A percentile compares a stretch with the other conserved stretches of the same genome.
phyloP scores from a whole-genome alignment of 1,140 invertebrate genomes.

The Epicauta chinensis region DNA sequence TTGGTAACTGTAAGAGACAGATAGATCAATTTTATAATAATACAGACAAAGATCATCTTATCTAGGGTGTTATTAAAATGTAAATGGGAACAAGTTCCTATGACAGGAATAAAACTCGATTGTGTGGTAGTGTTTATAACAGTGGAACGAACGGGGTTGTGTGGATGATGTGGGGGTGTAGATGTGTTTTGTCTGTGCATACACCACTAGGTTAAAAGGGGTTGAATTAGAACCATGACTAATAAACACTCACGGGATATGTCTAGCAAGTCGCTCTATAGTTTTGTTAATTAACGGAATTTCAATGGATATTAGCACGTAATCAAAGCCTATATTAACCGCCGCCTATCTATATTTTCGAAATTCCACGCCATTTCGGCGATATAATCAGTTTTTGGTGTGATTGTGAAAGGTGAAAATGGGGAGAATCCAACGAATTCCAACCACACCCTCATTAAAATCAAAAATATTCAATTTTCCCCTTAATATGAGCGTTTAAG shows the following conservation, averaged over 20 bases:
- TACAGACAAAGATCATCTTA: conserved; percentile 14
- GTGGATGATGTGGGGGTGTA: conserved; percentile 5
- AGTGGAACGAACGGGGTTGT: background rate
- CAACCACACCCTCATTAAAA: no score
- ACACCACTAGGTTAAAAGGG: no score
- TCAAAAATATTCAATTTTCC: no score
- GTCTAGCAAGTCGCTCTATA: conserved; percentile 1
- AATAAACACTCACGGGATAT: conserved; percentile 15
- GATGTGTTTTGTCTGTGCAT: no score
- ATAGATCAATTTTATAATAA: conserved; percentile 8
- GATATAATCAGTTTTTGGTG: no score
- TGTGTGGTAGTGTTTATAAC: conserved; percentile 17
- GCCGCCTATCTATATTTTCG: no score
- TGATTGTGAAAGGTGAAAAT: no score
- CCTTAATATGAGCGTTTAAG: no score
- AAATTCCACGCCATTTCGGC: no score
- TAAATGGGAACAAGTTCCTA: conserved; percentile 42
- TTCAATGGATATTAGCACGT: no score
- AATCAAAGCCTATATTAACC: no score
- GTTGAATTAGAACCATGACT: background rate
- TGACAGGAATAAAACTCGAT: conserved; percentile 30
- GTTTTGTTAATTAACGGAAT: conserved; percentile 17
- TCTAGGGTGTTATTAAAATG: conserved; percentile 41
- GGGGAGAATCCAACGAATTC: no score
- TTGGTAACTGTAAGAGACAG: conserved; percentile 16